phyloP scores from a whole-genome alignment of 2,888 invertebrate genomes.

The Macrophya alboannulata region DNA sequence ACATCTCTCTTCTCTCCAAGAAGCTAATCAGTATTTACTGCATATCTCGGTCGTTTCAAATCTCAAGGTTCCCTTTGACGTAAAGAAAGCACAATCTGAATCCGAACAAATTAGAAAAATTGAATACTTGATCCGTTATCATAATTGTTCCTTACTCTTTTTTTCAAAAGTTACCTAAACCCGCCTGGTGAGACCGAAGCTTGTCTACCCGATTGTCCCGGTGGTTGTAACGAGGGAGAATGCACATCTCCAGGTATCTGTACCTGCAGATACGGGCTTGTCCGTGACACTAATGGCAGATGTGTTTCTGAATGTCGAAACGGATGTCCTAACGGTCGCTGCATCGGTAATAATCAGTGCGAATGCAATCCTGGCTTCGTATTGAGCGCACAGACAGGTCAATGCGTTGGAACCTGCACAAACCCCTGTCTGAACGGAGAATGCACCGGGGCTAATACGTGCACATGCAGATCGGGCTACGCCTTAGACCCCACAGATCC shows the following conservation, averaged over 20 bases:
- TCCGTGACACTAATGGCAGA: constrained; percentile 76
- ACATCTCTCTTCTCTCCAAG: not conserved
- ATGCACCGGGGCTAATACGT: constrained; percentile 79
- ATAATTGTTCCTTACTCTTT: not conserved
- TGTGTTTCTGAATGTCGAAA: constrained; percentile 77
- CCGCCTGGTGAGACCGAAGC: constrained; percentile 70
- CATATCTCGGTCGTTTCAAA: not conserved
- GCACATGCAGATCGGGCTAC: constrained; percentile 79
- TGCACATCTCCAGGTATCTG: constrained; percentile 73
- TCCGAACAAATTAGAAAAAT: not conserved
- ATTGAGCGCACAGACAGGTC: constrained; percentile 71
- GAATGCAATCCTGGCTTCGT: constrained; percentile 81
- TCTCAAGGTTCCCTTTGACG: not conserved
- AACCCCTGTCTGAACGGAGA: constrained; percentile 80
- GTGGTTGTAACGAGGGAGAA: constrained; percentile 67
- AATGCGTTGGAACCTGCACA: constrained; percentile 75
- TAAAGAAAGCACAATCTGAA: not conserved
- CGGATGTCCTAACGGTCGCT: constrained; percentile 80
- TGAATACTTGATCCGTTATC: not conserved
- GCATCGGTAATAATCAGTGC: constrained; percentile 82
- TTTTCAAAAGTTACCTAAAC: constrained; percentile 70
- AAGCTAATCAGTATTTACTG: not conserved
- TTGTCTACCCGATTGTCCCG: constrained; percentile 71
- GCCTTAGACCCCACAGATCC: constrained; percentile 72
- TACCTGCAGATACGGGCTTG: constrained; percentile 68